Base-by-base conservation (phyloP, 2,113 vertebrate genomes). In the Tetraodon nigroviridis region DNA sequence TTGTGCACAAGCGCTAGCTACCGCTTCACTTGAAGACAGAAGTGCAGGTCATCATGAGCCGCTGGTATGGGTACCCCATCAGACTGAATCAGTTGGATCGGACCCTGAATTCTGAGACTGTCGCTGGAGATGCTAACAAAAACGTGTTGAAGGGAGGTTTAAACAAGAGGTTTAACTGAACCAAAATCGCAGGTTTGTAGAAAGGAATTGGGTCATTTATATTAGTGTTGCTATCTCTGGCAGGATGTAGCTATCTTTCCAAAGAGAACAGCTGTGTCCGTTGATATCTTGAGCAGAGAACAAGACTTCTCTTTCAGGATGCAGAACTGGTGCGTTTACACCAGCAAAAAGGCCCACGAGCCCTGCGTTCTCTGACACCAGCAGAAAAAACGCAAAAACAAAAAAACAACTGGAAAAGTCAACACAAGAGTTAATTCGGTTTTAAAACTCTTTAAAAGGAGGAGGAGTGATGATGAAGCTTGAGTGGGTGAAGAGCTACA, bases 241-340 rank as follows among this genome's bases (percentile, higher is more conserved):
- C 68, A 78, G 79, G 81, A 84, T 76, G 68, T 71, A 50, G 51
- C 57, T 42, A 44, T 69, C 72, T 69, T 22, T 75, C 54, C 71
- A 62, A 50, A 63, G 59, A 32, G 53, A 53, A 79, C 69, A 82
- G 80, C 80, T 83, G 80, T 78, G 77, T 79, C 75, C 72, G 62
- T 72, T 73, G 75, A 83, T 83, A 83, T 76, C 66, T 75, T 64
- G 51, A 46, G 61, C 61, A 68, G 73, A 47, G 76, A 72, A 73
- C 51, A 64, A 61, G 64, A 50, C n/a, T 15, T 6, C 18, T 54
- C 58, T 70, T 46, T 58, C 59, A 71, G 75, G 72, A 80, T 61
- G 27, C 51, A 69, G 68, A 79, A 69, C 73, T 81, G 78, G 55
- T 64, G 78, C 5, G 66, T 77, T 80, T 64, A 84, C 69, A 78